Evolutionary conservation across 2,797 vertebrate species (phyloP).

Genomic region (Manis pentadactyla): DNA sequence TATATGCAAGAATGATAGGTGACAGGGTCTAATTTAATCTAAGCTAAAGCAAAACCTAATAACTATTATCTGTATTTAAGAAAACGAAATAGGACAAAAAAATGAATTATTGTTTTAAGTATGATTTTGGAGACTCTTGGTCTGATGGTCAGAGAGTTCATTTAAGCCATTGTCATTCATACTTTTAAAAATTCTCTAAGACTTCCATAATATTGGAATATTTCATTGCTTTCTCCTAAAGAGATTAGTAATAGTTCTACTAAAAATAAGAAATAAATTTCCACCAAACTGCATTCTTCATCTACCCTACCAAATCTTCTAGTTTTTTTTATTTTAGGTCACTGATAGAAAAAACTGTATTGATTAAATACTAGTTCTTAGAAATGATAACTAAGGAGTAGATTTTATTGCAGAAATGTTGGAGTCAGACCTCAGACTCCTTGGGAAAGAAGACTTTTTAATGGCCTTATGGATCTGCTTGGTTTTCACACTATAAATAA

Average conservation of each 20-base stretch:
- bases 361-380: neutral
- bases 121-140: neutral
- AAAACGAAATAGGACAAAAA: neutral
- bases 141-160: neutral
- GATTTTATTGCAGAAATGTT: neutral
- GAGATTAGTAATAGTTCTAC: neutral
- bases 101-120: neutral
- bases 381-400: neutral
- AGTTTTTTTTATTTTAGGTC: neutral
- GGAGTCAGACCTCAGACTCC: neutral
- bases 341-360: neutral
- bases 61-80: neutral
- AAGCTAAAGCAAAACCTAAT: neutral
- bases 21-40: neutral
- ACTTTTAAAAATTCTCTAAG: neutral
- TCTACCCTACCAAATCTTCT: neutral
- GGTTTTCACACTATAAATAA: constrained; percentile 81
- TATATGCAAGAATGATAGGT: neutral
- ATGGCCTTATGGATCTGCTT: constrained; percentile 74
- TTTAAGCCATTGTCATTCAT: neutral
- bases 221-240: neutral
- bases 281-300: neutral
- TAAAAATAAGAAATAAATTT: neutral
- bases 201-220: neutral
- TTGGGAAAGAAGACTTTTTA: neutral